Conservation (phyloP, 2,797 vertebrate genomes). For the Halcyon smyrnensis region DNA sequence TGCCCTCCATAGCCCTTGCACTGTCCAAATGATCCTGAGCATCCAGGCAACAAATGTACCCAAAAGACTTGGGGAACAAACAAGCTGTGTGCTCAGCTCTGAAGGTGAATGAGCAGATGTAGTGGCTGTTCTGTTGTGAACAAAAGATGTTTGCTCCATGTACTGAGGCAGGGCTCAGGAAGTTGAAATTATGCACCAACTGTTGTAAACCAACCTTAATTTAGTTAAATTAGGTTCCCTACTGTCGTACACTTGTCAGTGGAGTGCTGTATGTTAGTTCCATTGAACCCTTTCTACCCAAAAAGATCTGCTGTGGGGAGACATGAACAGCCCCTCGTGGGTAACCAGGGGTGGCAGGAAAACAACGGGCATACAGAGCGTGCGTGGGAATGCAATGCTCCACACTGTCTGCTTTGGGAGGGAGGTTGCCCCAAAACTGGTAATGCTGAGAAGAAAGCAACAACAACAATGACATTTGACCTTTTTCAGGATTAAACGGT, state of each 20-base stretch:
- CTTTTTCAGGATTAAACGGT: background rate
- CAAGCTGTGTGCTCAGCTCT: background rate
- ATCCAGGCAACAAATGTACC: background rate
- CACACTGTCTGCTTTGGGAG: background rate
- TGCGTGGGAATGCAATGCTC: background rate
- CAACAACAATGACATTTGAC: fast-evolving
- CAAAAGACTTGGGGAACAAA: background rate
- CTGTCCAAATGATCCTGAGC: background rate
- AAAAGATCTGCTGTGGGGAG: background rate
- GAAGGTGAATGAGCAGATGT: background rate
- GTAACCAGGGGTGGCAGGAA: background rate
- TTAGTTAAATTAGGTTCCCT: background rate
- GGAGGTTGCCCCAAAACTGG: background rate
- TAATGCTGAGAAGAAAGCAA: background rate
- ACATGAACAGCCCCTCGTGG: fast-evolving
- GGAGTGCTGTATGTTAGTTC: background rate
- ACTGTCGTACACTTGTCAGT: background rate
- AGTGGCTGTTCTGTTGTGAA: background rate
- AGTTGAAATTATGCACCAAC: background rate
- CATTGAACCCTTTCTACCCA: background rate
- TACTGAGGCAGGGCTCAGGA: background rate
- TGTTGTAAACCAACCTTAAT: background rate
- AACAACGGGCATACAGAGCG: fast-evolving
- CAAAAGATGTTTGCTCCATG: background rate
- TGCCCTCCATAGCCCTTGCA: background rate